A percentile compares a stretch with the other conserved stretches of the same genome.
These are phyloP conservation scores for Abramis brama DNA, from an alignment of 2,113 vertebrate species.

Conservation along the genomic window DNA sequence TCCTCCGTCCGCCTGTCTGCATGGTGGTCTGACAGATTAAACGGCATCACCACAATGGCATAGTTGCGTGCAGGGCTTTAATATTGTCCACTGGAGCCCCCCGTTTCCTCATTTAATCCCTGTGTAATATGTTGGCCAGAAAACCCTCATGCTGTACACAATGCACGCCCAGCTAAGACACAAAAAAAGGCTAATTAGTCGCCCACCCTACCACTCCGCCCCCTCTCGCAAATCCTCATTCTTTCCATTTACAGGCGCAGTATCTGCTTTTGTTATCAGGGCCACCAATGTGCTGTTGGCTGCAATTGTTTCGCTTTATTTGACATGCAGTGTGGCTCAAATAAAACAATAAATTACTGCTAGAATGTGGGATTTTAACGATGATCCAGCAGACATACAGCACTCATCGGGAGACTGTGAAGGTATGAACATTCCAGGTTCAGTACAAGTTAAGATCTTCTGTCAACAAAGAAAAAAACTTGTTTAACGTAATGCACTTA, in stretches of 20 bases:
- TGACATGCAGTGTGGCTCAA: slow-evolving; percentile 12
- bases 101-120: slow-evolving; percentile 48
- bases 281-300: slow-evolving; percentile 29
- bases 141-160: slow-evolving; percentile 43
- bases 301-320: slow-evolving; percentile 48
- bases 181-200: slow-evolving; percentile 67
- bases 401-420: too few relatives aligned
- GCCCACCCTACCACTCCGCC: slow-evolving; percentile 39
- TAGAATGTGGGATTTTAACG: neutral
- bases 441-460: too few relatives aligned
- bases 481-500: neutral
- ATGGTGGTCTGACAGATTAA: slow-evolving; percentile 56
- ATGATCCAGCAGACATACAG: neutral
- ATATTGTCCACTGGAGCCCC: slow-evolving; percentile 39
- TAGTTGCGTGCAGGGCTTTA: slow-evolving; percentile 47
- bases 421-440: too few relatives aligned
- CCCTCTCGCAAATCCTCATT: slow-evolving; percentile 49
- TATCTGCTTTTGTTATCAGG: slow-evolving; percentile 54
- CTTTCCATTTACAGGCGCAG: slow-evolving; percentile 39
- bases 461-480: neutral
- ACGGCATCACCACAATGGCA: slow-evolving; percentile 48
- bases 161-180: slow-evolving; percentile 52
- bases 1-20: neutral
- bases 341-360: neutral
- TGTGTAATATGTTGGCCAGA: slow-evolving; percentile 59